Base-by-base conservation (phyloP, 2,113 vertebrate genomes). In the Plestiodon gilberti region DNA sequence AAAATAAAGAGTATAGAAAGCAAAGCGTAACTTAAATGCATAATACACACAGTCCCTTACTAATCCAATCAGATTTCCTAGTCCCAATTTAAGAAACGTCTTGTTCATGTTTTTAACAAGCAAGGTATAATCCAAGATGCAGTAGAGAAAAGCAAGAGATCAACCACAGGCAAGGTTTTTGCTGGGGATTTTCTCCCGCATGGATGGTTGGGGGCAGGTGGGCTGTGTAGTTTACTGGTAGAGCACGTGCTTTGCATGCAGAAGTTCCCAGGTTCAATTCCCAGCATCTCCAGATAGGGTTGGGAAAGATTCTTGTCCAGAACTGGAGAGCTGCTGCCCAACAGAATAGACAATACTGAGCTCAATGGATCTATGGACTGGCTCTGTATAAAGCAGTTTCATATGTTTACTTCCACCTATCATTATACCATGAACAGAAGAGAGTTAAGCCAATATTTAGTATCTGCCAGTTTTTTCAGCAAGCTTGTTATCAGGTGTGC, bases 31-130 rank as follows among this genome's bases (percentile, higher is more conserved):
- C 48, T 67, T 22, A 15, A 14, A 82, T 30, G 11, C 15, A 70
- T 81, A 87, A 84, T 3, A 90, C 83, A 87, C 1, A 0, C 59
- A 38, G 40, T 43, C 67, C 77, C 69, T 89, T 87, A 69, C 5
- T 59, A n/a, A 11, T 17, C 48, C 3, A 35, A 9, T 15, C 43
- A 73, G 15, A 40, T 73, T 28, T 73, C 62, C 33, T 38, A 59
- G 15, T 74, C 59, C 40, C 28, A 30, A 61, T 64, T 57, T 7
- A 57, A 14, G 55, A 57, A 9, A 57, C 55, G 13, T 57, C 17
- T 57, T 57, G 10, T 57, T 57, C 6, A 2, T 14, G n/a, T 71
- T 33, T 35, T 35, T 38, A 35, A 48, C 55, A 43, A n/a, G 23
- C 30, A 75, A 75, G 10, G 6, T 30, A 55, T 30, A 6, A 55